Evolutionary conservation across 2,113 vertebrate species (phyloP), one percentile per base, ranked within the genome.

Genomic region (Pangasianodon hypophthalmus): DNA sequence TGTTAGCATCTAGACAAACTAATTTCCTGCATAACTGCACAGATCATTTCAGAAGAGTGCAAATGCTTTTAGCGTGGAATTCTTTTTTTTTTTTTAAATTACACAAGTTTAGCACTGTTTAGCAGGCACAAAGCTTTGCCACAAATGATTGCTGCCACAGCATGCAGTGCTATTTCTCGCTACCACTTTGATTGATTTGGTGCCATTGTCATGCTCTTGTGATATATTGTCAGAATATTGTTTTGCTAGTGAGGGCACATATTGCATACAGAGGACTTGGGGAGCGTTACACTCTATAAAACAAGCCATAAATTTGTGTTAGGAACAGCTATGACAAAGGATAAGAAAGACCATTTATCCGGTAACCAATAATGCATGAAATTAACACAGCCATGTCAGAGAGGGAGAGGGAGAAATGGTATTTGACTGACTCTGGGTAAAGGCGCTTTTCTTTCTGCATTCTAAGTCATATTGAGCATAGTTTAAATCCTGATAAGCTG

Each of bases 331-430:
- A 87, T 79, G 58, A 46, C 58, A 87, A 84, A 41, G 62, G 46
- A 60, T 88, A 87, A 90, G 92, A 90, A 5, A 18, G 81, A 87
- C 87, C 32, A 89, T 93, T 93, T 90, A 69, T 91, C 89, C 37
- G n/a, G 73, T 46, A 92, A 85, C 91, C 83, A 37, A 90, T 92
- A 90, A 91, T 82, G 93, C 93, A 90, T 94, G 92, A 95, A 95
- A 94, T 92, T 87, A 94, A 94, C 92, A 93, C 64, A 90, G 87
- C 79, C 89, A 90, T 89, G 73, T 64, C 73, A 86, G 84, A n/a
- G 26, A 88, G 92, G 81, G 29, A 90, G 91, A 83, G 84, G 73
- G 80, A 85, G 87, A 86, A 77, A 88, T 92, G 84, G 86, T 91
- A 84, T 90, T 79, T 92, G 84, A 81, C 71, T 58, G 77, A 88